Base-by-base conservation (phyloP, 2,888 invertebrate genomes). In the Timema podura region DNA sequence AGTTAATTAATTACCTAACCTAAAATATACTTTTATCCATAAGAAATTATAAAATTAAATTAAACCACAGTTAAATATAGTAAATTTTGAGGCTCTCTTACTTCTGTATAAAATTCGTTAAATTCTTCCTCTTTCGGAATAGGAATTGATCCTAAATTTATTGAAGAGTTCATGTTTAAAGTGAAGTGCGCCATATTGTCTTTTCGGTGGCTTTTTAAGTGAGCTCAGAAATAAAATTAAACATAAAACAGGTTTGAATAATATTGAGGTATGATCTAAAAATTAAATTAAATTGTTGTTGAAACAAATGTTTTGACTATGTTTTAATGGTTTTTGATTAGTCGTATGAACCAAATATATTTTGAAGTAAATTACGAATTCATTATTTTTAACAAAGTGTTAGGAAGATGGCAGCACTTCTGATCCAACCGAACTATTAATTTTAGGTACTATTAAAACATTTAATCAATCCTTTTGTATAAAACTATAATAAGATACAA, bases 81-180 rank as follows among this genome's bases (percentile, higher is more conserved):
- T 13, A 68, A 61, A 59, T 57, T 46, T 46, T 5, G 30, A 82
- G 30, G 30, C 30, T 30, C 30, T 30, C 83, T 83, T 86, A 92
- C 93, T 88, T 93, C 93, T 9, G 89, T 85, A 79, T 93, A 93
- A 82, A 93, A 94, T 76, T 89, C 90, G 77, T 92, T 89, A 79
- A 93, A 93, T 74, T 89, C 89, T 77, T 89, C 88, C 75, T 87
- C 89, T 78, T 88, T 89, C 15, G 69, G 57, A 2, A 57, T 45
- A 48, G 65, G 47, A 47, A 54, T 48, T 16, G 3, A 30, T 11
- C 44, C 48, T 54, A 65, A 64, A 69, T 65, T 65, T 65, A 54
- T 65, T 69, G 69, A 48, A 16, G 46, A 46, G 47, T 59, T 30
- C 3, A 9, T 5, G 13, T 45, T 59, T 66, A 57, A 30, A 48